Base-by-base conservation (phyloP, 2,797 vertebrate genomes). In the Florisuga fusca region DNA sequence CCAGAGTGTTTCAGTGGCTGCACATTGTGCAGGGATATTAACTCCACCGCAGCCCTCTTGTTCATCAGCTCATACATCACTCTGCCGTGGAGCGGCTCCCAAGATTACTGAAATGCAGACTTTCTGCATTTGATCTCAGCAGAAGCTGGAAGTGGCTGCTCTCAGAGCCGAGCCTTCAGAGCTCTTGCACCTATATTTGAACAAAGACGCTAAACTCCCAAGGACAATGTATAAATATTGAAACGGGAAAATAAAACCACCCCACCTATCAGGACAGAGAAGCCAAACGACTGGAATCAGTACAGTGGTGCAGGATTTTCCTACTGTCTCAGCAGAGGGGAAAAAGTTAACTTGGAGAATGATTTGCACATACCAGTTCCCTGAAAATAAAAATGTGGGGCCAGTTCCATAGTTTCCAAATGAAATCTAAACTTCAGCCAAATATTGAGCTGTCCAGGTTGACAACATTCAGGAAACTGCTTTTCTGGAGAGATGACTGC, bases 381-480 rank as follows among this genome's bases (percentile, higher is more conserved):
- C 92, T 96, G 92, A 88, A 96, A 95, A 96, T 90, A 96, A 93
- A 92, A 93, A 94, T 73, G 94, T 50, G 78, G 69, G 84, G 84
- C 74, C 79, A 34, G 80, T 86, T 95, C 84, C 93, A 92, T 94
- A 87, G 71, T 94, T 98, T 97, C 94, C 93, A 2, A 97, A 83
- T 83, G 89, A 97, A 97, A 97, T 95, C 87, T 97, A 96, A 96
- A 86, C 85, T 80, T 94, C 94, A 94, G 97, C 95, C 96, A 97
- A 91, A 97, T 97, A 97, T 51, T 83, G 90, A 97, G 94, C 87
- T 97, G 96, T 97, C 97, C 88, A 71, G 96, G 96, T 95, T 96
- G 98, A 97, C 83, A 93, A 97, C 89, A 96, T 98, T 98, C 92
- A 97, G 96, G 97, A 97, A 97, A 96, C 97, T 78, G 85, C 97